These are phyloP conservation scores for Cydia strobilella DNA, from an alignment of 1,140 invertebrate genomes.

Conservation along the genomic window DNA sequence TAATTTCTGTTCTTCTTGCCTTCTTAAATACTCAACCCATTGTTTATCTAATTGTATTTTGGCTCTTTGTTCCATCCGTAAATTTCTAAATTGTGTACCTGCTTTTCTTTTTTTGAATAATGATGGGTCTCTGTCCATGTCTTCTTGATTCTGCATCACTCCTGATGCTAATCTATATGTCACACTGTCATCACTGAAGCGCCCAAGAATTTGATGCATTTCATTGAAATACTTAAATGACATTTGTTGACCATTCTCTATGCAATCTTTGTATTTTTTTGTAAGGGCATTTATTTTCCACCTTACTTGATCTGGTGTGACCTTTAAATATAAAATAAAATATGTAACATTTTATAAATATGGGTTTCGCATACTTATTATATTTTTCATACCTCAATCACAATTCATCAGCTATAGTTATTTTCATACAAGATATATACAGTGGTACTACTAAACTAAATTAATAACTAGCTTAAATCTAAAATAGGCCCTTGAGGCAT, in stretches of 20 bases:
- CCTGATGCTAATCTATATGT: constrained; percentile 60
- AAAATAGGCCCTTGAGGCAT: too few relatives aligned
- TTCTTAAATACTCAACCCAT: constrained; percentile 62
- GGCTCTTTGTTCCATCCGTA: constrained; percentile 56
- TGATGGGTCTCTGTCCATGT: constrained; percentile 42
- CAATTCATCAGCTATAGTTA: constrained; percentile 65
- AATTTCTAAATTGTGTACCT: constrained; percentile 53
- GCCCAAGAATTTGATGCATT: constrained; percentile 67
- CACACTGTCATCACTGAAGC: constrained; percentile 55
- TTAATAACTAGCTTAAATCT: too few relatives aligned
- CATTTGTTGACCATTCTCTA: constrained; percentile 58
- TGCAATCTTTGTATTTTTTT: constrained; percentile 66
- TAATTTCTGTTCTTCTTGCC: constrained; percentile 59
- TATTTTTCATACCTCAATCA: constrained; percentile 54
- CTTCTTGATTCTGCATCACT: constrained; percentile 47
- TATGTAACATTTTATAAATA: constrained; percentile 15
- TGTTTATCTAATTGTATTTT: constrained; percentile 67
- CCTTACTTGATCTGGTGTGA: constrained; percentile 65
- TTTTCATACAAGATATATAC: too few relatives aligned
- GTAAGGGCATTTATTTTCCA: constrained; percentile 70
- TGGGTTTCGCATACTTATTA: neutral
- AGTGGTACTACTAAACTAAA: too few relatives aligned
- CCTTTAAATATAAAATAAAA: constrained; percentile 42
- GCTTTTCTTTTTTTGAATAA: constrained; percentile 51
- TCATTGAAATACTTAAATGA: constrained; percentile 68